Evolutionary conservation across 2,797 vertebrate genomes (phyloP), one percentile per base, ranked within the genome.

Genomic region (Anguilla megastoma): DNA sequence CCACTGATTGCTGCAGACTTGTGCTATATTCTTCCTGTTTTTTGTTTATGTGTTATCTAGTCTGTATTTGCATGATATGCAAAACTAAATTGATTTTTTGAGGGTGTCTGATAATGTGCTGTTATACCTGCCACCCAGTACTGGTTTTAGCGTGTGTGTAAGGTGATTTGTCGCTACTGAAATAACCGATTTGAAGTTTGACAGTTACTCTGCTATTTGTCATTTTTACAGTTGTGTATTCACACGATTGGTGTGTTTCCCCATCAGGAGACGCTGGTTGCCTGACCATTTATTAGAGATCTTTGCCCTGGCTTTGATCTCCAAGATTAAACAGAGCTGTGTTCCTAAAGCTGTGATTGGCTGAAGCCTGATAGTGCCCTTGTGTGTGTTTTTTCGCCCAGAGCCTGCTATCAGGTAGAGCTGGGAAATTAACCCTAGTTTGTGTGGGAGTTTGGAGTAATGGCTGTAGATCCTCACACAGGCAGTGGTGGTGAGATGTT

Each of bases 251-350:
- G 14, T 36, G 5, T 45, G 16, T 48, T 21, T 80, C 33, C 79
- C n/a, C 79, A 50, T 12, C 79, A 7, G 21, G 21, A 14, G 74
- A 48, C 10, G 24, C 45, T 82, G 79, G 79, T 45, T 7, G 41
- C 33, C 41, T 48, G 41, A 8, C 41, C 45, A 18, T 82, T 50
- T 50, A 82, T 82, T 50, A 82, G 79, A n/a, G 79, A 82, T 48
- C 79, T 82, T 82, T 82, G 79, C 21, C 45, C 41, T n/a, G 36
- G 76, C 14, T 80, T 80, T 80, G 36, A 80, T 48, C 41, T 48
- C 18, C 41, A 1, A 48, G 79, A 82, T 82, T 50, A n/a, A 50
- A 82, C 18, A 24, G 79, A 6, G 41, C 79, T 82, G 41, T n/a
- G 24, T n/a, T 82, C 21, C 24, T 6, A 82, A 45, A 50, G 79